Evolutionary conservation across 2,888 invertebrate genomes (phyloP).

Genomic region (Mylabris sibirica): DNA sequence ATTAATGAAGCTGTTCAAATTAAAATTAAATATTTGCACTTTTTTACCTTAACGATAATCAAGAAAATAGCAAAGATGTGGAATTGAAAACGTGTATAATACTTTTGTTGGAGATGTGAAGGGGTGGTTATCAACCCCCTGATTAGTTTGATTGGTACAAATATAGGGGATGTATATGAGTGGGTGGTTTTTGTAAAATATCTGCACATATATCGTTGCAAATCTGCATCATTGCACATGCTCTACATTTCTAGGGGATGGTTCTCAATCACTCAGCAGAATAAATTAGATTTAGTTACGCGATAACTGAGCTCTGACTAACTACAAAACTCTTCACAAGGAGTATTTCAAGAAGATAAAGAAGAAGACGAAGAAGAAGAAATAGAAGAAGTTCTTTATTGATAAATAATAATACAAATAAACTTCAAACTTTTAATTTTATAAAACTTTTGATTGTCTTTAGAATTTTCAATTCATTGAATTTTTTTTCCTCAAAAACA

Average conservation of each 20-base stretch:
- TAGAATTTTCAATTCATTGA: background rate
- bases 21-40: no score
- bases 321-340: conserved; percentile 19
- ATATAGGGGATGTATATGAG: conserved; percentile 26
- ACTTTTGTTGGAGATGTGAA: no score
- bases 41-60: no score
- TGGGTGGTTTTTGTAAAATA: background rate
- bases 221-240: conserved; percentile 57
- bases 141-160: no score
- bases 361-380: background rate
- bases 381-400: background rate
- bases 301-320: conserved; percentile 43
- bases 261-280: conserved; percentile 52
- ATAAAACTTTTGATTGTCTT: no score
- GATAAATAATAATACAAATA: no score
- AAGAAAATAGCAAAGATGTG: no score
- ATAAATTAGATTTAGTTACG: conserved; percentile 58
- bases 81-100: no score
- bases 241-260: conserved; percentile 51
- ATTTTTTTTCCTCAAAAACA: background rate
- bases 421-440: no score
- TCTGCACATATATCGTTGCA: conserved; percentile 37
- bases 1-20: no score
- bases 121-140: no score
- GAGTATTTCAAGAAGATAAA: no score